Percentiles rank a stretch among this genome's conserved stretches.
Evolutionary conservation across 2,888 invertebrate genomes (phyloP).

Genomic region (Galeopsomyia nigrocyanea): DNA sequence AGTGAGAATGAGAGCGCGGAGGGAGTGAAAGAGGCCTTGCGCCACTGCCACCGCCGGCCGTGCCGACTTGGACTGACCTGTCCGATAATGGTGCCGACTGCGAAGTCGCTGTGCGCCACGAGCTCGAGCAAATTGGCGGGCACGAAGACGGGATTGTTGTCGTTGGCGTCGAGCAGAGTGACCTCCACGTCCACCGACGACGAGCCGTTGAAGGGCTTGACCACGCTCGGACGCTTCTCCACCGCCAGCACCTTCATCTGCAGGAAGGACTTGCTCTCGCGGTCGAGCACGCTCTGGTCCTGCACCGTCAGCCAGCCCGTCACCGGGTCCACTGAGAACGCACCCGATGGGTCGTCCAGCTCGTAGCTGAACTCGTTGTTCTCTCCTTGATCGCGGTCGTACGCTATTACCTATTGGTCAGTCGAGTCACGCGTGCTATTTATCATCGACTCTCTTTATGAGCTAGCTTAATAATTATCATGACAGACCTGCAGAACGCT

Average conservation of each 20-base stretch:
- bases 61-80: conserved; percentile 62
- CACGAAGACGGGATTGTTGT: conserved; percentile 89
- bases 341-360: conserved; percentile 80
- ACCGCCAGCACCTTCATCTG: conserved; percentile 84
- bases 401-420: conserved; percentile 75
- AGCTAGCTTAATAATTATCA: conserved; percentile 24
- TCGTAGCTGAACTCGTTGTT: conserved; percentile 88
- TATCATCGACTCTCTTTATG: not conserved
- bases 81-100: conserved; percentile 81
- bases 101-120: conserved; percentile 76
- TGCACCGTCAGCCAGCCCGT: conserved; percentile 90
- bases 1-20: no score
- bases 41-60: no score
- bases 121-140: conserved; percentile 89
- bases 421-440: not conserved
- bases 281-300: conserved; percentile 81
- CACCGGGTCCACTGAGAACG: conserved; percentile 84
- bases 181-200: conserved; percentile 84
- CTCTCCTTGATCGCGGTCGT: conserved; percentile 86
- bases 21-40: no score
- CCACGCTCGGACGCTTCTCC: conserved; percentile 81
- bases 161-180: conserved; percentile 88
- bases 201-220: conserved; percentile 54
- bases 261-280: conserved; percentile 81
- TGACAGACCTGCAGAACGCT: conserved; percentile 72